A percentile compares a stretch with the other conserved stretches of the same genome.
Conservation (phyloP, 1,140 invertebrate species). For the Zaprionus gabonicus region DNA sequence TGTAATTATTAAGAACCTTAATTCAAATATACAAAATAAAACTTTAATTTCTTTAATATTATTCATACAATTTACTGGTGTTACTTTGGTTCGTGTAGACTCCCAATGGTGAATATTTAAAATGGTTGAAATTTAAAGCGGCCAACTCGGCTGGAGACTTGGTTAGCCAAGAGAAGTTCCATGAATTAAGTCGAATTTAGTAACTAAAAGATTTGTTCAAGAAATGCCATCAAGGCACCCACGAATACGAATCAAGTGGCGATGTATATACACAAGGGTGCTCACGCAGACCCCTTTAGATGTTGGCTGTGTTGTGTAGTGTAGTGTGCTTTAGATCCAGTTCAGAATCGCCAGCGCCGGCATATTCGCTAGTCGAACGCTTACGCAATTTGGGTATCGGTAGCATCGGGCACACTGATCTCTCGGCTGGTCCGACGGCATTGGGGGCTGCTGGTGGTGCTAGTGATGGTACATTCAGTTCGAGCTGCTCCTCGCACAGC, state of each 20-base stretch:
- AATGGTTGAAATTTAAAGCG: conserved; percentile 30
- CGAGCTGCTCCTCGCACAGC: conserved; percentile 57
- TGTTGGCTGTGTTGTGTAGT: conserved; percentile 7
- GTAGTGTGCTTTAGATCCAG: conserved; percentile 31
- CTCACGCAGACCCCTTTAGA: background rate
- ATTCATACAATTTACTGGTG: background rate
- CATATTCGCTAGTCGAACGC: conserved; percentile 27
- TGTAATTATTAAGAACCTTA: background rate
- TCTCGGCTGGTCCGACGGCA: background rate
- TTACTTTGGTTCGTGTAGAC: conserved; percentile 4
- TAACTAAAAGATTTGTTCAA: conserved; percentile 36
- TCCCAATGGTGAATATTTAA: conserved; percentile 11
- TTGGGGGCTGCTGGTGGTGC: background rate
- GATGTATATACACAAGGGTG: conserved; percentile 5
- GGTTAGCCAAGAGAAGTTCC: background rate
- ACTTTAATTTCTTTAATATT: background rate
- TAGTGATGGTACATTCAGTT: background rate
- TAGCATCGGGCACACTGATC: too few relatives aligned
- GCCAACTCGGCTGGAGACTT: background rate
- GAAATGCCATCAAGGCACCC: conserved; percentile 3
- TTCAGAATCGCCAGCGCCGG: conserved; percentile 64
- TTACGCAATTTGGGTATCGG: conserved; percentile 19
- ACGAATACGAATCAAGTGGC: conserved; percentile 29
- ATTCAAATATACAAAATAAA: background rate
- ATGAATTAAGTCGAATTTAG: background rate